Evolutionary conservation across 2,797 vertebrate genomes (phyloP).

Genomic region (Scolopax rusticola): DNA sequence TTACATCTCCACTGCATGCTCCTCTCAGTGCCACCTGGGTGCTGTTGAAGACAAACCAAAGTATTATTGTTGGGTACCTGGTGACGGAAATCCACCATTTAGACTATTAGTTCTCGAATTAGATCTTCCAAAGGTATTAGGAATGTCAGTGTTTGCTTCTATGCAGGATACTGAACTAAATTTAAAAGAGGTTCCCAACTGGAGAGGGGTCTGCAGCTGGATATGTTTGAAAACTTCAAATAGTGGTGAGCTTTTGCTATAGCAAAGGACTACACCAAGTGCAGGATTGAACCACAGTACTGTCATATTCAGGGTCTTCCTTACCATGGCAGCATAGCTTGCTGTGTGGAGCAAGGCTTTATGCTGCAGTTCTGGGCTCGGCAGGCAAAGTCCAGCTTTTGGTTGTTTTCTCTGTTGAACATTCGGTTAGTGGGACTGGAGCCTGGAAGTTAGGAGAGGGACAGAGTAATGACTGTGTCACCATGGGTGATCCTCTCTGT

Average conservation of each 20-base stretch:
- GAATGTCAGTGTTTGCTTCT: neutral
- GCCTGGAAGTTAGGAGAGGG: neutral
- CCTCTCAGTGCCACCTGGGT: neutral
- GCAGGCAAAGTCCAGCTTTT: neutral
- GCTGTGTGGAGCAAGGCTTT: neutral
- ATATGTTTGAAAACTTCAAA: neutral
- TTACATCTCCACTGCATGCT: accelerated
- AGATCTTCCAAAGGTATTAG: neutral
- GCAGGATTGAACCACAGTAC: neutral
- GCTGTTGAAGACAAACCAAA: neutral
- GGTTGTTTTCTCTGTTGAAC: neutral
- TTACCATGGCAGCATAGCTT: accelerated
- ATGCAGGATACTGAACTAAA: neutral
- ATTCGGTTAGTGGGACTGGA: neutral
- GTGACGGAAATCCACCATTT: neutral
- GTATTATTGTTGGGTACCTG: accelerated
- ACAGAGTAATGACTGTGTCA: neutral
- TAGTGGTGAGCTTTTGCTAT: neutral
- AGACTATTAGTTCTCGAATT: neutral
- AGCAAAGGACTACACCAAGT: neutral
- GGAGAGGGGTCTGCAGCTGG: neutral
- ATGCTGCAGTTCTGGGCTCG: neutral
- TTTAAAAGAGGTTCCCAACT: neutral
- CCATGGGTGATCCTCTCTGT: neutral
- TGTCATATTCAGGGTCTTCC: neutral